Evolutionary conservation across 2,113 vertebrate species (phyloP).

Genomic region (Macrotus californicus): DNA sequence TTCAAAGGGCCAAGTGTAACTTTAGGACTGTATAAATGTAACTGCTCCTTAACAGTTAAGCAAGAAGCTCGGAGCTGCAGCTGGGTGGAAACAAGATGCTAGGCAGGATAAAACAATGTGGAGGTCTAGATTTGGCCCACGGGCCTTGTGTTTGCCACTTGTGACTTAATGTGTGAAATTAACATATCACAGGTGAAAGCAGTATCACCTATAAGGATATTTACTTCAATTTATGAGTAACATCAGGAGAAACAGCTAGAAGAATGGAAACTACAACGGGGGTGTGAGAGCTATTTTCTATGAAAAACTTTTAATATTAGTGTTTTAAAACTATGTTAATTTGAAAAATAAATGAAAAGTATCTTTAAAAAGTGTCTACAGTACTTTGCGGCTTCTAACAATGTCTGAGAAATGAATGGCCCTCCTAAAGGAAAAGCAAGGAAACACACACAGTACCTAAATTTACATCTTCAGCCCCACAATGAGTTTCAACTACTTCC

Average conservation of each 20-base stretch:
- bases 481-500: neutral
- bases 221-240: neutral
- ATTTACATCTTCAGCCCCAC: neutral
- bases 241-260: neutral
- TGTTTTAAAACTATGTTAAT: neutral
- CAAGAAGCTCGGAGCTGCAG: too few species aligned
- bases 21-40: too few species aligned
- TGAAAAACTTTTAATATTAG: neutral
- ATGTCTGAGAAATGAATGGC: neutral
- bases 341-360: neutral
- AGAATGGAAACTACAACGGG: neutral
- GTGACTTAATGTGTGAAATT: neutral
- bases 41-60: too few species aligned
- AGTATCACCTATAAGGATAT: neutral
- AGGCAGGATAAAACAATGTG: too few species aligned
- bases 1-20: too few species aligned
- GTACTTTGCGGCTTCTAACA: neutral
- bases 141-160: too few species aligned
- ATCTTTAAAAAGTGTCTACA: neutral
- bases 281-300: neutral
- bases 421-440: neutral
- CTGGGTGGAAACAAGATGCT: too few species aligned
- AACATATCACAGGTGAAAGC: neutral
- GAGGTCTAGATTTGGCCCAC: too few species aligned
- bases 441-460: neutral